A percentile compares a stretch with the other conserved stretches of the same genome.
Conservation (phyloP, 2,113 vertebrate genomes). For the Nematolebias whitei region DNA sequence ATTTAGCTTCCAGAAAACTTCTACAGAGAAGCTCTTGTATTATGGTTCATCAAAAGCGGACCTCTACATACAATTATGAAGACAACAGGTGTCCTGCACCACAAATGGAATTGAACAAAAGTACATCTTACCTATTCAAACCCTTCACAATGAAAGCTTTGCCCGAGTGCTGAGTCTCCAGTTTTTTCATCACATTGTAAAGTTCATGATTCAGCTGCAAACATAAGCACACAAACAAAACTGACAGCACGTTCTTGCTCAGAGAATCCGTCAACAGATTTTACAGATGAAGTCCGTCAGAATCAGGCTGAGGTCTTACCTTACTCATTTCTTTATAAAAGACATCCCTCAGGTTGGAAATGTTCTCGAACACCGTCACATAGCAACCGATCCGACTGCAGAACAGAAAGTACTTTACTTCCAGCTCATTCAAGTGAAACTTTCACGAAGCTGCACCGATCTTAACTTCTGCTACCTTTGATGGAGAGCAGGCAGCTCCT, state of each 20-base stretch:
- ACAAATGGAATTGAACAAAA: background rate
- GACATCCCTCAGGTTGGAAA: conserved; percentile 92
- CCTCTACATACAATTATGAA: too few relatives aligned
- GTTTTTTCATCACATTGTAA: conserved; percentile 91
- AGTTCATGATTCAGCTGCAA: conserved; percentile 83
- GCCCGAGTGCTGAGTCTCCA: conserved; percentile 91
- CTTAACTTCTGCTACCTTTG: conserved; percentile 81
- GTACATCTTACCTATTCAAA: conserved; percentile 63
- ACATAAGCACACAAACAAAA: too few relatives aligned
- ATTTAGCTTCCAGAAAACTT: too few relatives aligned
- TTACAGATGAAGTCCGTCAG: too few relatives aligned
- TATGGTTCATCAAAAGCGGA: too few relatives aligned
- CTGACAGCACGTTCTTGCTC: too few relatives aligned
- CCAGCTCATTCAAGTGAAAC: background rate
- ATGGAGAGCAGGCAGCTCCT: conserved; percentile 89
- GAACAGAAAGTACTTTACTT: conserved; percentile 5
- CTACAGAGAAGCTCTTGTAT: too few relatives aligned
- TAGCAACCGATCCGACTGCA: conserved; percentile 90
- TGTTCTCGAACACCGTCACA: conserved; percentile 90
- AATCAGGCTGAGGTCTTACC: conserved; percentile 80
- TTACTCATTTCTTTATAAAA: conserved; percentile 98
- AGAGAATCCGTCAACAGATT: background rate
- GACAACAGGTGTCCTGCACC: background rate
- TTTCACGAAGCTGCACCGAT: background rate
- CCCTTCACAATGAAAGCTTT: conserved; percentile 93